Evolutionary conservation across 1,140 invertebrate genomes (phyloP).

Genomic region (Bombus sibiricus): DNA sequence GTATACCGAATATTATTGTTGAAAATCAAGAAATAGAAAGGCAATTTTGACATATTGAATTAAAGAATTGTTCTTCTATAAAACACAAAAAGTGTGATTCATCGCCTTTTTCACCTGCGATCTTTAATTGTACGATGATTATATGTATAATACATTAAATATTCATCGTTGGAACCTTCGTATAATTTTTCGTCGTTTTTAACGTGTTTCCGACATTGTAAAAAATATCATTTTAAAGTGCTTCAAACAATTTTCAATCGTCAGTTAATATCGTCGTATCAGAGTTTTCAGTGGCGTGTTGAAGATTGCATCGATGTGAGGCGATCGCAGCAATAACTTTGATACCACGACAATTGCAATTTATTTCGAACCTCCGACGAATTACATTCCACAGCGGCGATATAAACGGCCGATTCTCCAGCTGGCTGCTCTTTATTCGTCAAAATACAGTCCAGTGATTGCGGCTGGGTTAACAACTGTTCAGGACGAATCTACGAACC

Average conservation of each 20-base stretch:
- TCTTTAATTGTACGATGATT: not conserved
- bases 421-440: slow-evolving; percentile 13
- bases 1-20: not conserved
- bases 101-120: not conserved
- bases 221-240: not conserved
- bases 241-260: not conserved
- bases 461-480: not conserved
- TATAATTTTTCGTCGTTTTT: not conserved
- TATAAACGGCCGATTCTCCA: not conserved
- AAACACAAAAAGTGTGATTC: not conserved
- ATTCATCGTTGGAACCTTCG: no score
- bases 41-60: not conserved
- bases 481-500: not conserved
- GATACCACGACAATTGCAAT: slow-evolving; percentile 36
- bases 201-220: not conserved
- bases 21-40: not conserved
- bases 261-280: not conserved
- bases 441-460: not conserved
- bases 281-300: not conserved
- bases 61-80: not conserved
- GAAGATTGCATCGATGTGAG: not conserved
- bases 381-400: not conserved
- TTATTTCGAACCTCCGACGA: slow-evolving; percentile 21
- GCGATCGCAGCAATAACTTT: not conserved
- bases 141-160: not conserved